These are phyloP conservation scores for Drosophila malerkotliana DNA, from an alignment of 1,140 invertebrate species.

Conservation along the genomic window DNA sequence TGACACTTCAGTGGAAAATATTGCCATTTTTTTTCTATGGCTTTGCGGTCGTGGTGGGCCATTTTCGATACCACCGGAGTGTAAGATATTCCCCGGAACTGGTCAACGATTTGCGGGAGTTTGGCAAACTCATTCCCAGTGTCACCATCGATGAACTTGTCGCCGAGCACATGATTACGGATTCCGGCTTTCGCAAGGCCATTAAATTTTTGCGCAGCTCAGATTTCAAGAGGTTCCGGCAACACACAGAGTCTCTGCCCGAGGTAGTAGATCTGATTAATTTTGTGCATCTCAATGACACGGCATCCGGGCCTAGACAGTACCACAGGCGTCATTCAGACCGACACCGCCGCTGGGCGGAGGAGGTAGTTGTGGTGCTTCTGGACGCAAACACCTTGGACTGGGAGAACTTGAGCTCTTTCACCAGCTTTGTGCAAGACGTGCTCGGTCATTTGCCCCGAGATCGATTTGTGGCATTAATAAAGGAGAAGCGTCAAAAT, in stretches of 20 bases:
- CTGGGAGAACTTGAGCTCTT: slow-evolving; percentile 16
- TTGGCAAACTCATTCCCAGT: slow-evolving; percentile 59
- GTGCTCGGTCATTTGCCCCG: slow-evolving; percentile 63
- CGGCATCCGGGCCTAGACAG: not conserved
- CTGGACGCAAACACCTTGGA: not conserved
- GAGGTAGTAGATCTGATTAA: slow-evolving; percentile 70
- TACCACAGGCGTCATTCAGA: not conserved
- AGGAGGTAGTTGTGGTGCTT: not conserved
- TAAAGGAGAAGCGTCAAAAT: slow-evolving; percentile 58
- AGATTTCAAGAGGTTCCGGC: slow-evolving; percentile 54
- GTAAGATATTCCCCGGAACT: slow-evolving; percentile 67
- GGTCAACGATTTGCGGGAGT: slow-evolving; percentile 63
- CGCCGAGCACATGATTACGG: slow-evolving; percentile 68
- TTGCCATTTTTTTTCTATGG: slow-evolving; percentile 17
- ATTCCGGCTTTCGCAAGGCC: slow-evolving; percentile 71
- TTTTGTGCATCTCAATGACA: slow-evolving; percentile 69
- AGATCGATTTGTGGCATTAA: slow-evolving; percentile 57
- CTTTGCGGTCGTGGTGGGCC: slow-evolving; percentile 9
- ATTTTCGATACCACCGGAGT: not conserved
- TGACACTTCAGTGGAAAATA: not conserved
- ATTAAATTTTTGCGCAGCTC: slow-evolving; percentile 60
- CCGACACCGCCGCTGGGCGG: not conserved
- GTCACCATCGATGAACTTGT: slow-evolving; percentile 60
- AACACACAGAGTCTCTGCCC: slow-evolving; percentile 54
- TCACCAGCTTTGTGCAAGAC: slow-evolving; percentile 64